Evolutionary conservation across 2,113 vertebrate species (phyloP).

Genomic region (Planiliza haematocheilus): DNA sequence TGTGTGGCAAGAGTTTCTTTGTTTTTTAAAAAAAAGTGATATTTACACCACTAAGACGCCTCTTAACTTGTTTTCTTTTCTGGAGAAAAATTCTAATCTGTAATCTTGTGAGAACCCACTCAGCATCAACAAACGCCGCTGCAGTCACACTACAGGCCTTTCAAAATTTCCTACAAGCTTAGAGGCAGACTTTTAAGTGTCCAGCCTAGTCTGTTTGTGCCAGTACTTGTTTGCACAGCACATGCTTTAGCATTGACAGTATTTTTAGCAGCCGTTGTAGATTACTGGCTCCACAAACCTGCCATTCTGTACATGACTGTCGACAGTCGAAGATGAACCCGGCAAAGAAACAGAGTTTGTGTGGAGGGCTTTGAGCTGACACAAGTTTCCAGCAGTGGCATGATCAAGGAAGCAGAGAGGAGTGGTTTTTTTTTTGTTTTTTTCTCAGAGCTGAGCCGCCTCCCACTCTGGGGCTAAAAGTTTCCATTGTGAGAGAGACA

Average conservation of each 20-base stretch:
- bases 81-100: slow-evolving; percentile 27
- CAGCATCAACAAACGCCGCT: not conserved
- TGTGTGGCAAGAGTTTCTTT: not conserved
- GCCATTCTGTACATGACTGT: slow-evolving; percentile 34
- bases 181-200: slow-evolving; percentile 30
- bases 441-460: slow-evolving; percentile 65
- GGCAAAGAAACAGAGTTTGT: slow-evolving; percentile 35
- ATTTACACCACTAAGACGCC: not conserved
- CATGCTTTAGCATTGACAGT: slow-evolving; percentile 64
- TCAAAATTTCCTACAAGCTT: slow-evolving; percentile 40
- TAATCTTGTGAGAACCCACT: slow-evolving; percentile 43
- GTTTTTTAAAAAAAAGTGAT: not conserved
- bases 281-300: slow-evolving; percentile 42
- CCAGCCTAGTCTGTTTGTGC: slow-evolving; percentile 48
- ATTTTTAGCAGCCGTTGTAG: slow-evolving; percentile 81
- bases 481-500: slow-evolving; percentile 85
- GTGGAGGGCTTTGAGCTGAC: slow-evolving; percentile 55
- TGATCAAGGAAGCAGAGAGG: slow-evolving; percentile 75
- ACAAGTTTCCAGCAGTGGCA: slow-evolving; percentile 73
- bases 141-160: slow-evolving; percentile 5
- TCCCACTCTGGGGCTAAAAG: slow-evolving; percentile 81
- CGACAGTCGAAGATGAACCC: slow-evolving; percentile 44
- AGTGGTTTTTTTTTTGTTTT: slow-evolving; percentile 30
- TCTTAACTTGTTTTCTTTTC: slow-evolving; percentile 42
- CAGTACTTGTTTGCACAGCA: slow-evolving; percentile 72